A percentile compares a stretch with the other conserved stretches of the same genome.
Conservation (phyloP, 1,140 invertebrate species). For the Drosophila pseudoananassae region DNA sequence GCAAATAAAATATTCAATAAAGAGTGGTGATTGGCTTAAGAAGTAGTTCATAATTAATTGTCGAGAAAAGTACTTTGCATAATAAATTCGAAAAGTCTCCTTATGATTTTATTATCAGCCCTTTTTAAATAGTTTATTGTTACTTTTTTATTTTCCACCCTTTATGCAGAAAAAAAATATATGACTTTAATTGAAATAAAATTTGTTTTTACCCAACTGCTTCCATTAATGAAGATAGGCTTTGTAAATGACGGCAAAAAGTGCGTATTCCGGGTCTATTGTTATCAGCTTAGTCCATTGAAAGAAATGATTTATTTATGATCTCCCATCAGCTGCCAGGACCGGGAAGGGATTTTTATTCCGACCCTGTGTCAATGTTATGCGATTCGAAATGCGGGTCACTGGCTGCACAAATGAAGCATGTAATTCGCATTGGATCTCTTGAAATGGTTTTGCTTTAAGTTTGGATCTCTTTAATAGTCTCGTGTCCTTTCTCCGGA, state of each 20-base stretch:
- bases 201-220: constrained; percentile 48
- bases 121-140: not conserved
- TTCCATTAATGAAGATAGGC: constrained; percentile 9
- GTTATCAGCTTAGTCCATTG: constrained; percentile 6
- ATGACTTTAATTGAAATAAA: constrained; percentile 69
- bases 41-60: not conserved
- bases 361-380: not conserved
- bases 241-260: not conserved
- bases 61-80: not conserved
- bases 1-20: not conserved
- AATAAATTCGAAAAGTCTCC: not conserved
- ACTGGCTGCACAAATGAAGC: constrained; percentile 23
- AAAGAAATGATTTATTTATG: constrained; percentile 15
- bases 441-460: constrained; percentile 1
- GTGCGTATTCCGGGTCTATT: not conserved
- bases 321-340: not conserved
- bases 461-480: constrained; percentile 10
- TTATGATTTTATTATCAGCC: no score
- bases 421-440: constrained; percentile 12
- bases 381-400: constrained; percentile 9
- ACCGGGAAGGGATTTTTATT: constrained; percentile 8
- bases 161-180: constrained; percentile 29
- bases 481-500: not conserved
- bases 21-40: not conserved
- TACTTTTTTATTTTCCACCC: constrained; percentile 8